Percentiles rank a stretch among this genome's conserved stretches.
Evolutionary conservation across 2,797 vertebrate species (phyloP).

Genomic region (Champsocephalus gunnari): DNA sequence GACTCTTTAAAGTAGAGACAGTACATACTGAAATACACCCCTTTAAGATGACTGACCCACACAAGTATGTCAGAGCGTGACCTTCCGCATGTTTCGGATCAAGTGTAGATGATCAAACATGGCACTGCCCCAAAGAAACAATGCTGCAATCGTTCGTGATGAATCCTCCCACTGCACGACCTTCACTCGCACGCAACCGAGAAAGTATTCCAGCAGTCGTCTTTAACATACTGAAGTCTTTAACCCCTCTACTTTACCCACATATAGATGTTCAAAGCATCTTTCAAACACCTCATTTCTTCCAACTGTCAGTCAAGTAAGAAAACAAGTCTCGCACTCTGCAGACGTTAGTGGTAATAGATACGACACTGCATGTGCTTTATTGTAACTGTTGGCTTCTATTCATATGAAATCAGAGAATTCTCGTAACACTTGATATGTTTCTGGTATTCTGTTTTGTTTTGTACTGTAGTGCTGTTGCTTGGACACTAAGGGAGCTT

Average conservation of each 20-base stretch:
- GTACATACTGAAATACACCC: no score
- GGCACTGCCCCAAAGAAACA: not conserved
- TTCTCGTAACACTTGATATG: constrained; percentile 22
- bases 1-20: not conserved
- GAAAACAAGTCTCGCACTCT: not conserved
- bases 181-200: not conserved
- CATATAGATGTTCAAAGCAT: not conserved
- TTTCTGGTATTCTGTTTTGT: constrained; percentile 45
- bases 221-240: not conserved
- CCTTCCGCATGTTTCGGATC: not conserved
- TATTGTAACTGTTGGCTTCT: not conserved
- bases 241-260: not conserved
- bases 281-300: not conserved
- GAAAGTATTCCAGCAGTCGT: not conserved
- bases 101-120: constrained; percentile 11
- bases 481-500: constrained; percentile 52
- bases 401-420: constrained; percentile 19
- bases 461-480: constrained; percentile 46
- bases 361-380: not conserved
- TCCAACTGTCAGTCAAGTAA: not conserved
- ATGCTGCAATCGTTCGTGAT: constrained; percentile 4
- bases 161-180: constrained; percentile 1
- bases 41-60: not conserved
- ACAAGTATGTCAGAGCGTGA: constrained; percentile 3
- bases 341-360: not conserved